phyloP scores from a whole-genome alignment of 1,140 invertebrate species.

The Trialeurodes vaporariorum region DNA sequence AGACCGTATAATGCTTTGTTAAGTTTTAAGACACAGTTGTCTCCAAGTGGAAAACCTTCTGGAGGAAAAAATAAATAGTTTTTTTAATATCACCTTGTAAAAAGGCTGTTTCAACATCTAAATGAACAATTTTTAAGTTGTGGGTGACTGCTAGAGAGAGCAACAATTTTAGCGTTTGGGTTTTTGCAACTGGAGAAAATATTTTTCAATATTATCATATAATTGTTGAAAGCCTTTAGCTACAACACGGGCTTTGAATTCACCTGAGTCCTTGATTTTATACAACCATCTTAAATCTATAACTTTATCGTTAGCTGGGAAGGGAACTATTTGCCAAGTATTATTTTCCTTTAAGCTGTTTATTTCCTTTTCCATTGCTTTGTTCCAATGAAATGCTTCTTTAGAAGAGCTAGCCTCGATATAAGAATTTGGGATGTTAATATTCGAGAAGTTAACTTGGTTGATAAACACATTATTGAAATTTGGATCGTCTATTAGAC shows the following conservation, averaged over 20 bases:
- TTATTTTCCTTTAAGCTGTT: conserved; percentile 27
- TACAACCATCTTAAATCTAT: not conserved
- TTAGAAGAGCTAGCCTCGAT: conserved; percentile 27
- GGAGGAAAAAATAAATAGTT: not conserved
- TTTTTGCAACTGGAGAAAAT: not conserved
- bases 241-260: not conserved
- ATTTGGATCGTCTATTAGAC: not conserved
- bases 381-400: conserved; percentile 27
- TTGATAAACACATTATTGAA: conserved; percentile 12
- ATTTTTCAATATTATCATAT: not conserved
- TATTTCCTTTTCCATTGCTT: conserved; percentile 30
- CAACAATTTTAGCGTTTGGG: not conserved
- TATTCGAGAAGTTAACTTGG: conserved; percentile 30
- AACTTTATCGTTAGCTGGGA: not conserved
- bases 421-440: conserved; percentile 29
- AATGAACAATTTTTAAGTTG: not conserved
- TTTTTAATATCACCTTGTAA: not conserved
- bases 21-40: not conserved
- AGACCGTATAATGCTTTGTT: not conserved
- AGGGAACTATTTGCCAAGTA: not conserved
- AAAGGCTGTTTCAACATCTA: not conserved
- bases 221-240: not conserved
- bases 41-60: not conserved
- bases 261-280: not conserved
- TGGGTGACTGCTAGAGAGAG: not conserved